A percentile compares a stretch with the other conserved stretches of the same genome.
Conservation (phyloP, 2,888 invertebrate genomes). For the Thalpophila matura region DNA sequence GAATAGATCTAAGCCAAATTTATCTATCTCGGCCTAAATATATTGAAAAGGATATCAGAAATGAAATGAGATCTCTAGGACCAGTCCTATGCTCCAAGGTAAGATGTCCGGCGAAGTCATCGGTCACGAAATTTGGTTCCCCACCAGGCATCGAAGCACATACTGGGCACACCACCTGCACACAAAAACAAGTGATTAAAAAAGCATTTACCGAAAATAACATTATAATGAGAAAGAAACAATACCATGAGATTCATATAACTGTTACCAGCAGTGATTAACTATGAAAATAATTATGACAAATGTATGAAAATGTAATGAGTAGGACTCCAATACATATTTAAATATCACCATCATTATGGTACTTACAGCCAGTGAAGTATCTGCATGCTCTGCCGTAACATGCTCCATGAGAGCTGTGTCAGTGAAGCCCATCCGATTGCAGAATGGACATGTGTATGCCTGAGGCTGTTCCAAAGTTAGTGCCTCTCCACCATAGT, state of each 20-base stretch:
- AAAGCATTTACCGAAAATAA: neutral
- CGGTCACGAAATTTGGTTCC: constrained; percentile 99
- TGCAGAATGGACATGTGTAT: constrained; percentile 99
- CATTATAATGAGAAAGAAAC: no score
- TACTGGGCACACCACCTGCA: constrained; percentile 97
- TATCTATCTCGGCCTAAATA: no score
- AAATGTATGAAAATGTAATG: constrained; percentile 1
- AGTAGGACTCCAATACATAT: neutral
- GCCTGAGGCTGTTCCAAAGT: constrained; percentile 98
- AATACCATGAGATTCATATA: no score
- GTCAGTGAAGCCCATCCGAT: constrained; percentile 98
- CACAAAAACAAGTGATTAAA: constrained; percentile 30
- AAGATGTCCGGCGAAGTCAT: constrained; percentile 99
- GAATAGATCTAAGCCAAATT: no score
- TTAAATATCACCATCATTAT: neutral
- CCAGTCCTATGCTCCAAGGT: constrained; percentile 97
- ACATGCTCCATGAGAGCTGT: constrained; percentile 97
- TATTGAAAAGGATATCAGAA: constrained; percentile 94
- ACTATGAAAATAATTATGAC: constrained; percentile 11
- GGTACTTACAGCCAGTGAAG: constrained; percentile 95
- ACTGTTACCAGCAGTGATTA: no score
- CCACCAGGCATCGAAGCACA: constrained; percentile 99
- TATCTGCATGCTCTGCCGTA: constrained; percentile 97
- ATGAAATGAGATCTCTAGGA: constrained; percentile 97
- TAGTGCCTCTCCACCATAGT: constrained; percentile 98